Conservation (phyloP, 2,888 invertebrate genomes). For the Luperina testacea region DNA sequence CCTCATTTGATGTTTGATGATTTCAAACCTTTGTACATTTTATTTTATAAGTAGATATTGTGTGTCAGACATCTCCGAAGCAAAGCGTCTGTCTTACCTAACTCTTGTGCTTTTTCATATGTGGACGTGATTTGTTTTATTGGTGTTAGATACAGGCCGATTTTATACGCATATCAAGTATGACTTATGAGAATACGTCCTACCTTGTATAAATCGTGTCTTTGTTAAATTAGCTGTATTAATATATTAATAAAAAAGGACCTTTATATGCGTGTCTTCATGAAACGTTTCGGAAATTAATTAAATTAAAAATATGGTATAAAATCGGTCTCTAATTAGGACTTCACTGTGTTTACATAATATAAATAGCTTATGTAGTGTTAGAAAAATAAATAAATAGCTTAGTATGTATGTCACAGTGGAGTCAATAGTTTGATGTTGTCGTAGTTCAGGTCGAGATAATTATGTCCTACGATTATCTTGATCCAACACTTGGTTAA, state of each 20-base stretch:
- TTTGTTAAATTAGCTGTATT: background rate
- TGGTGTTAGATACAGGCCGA: slow-evolving; percentile 65
- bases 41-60: background rate
- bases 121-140: slow-evolving; percentile 70
- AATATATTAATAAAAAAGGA: background rate
- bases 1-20: background rate
- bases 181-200: background rate
- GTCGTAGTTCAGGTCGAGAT: slow-evolving; percentile 14
- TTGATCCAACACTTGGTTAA: background rate
- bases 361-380: slow-evolving; percentile 58
- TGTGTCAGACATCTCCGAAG: slow-evolving; percentile 56
- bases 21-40: background rate
- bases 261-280: background rate
- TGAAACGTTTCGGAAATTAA: background rate
- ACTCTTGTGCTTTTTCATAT: slow-evolving; percentile 77
- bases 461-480: background rate
- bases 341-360: slow-evolving; percentile 46
- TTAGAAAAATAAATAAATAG: slow-evolving; percentile 33
- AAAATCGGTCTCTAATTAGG: slow-evolving; percentile 42
- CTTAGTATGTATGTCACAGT: slow-evolving; percentile 44
- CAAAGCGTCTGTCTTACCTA: slow-evolving; percentile 60
- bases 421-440: slow-evolving; percentile 36
- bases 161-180: slow-evolving; percentile 24
- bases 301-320: slow-evolving; percentile 3
- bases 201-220: background rate